phyloP scores from a whole-genome alignment of 2,113 vertebrate species.

The Asarcornis scutulata region DNA sequence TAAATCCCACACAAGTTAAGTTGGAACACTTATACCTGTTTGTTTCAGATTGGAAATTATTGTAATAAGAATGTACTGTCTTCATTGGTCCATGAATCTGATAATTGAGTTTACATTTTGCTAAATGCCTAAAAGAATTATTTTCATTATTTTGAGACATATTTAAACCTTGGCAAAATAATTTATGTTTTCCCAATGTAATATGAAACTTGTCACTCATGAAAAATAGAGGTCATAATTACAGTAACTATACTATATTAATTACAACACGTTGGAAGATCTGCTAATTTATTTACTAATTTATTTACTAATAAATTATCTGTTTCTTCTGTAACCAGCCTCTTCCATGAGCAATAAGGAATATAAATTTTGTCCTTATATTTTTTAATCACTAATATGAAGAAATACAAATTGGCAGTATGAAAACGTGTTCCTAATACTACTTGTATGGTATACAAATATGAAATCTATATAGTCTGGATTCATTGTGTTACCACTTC shows the following conservation, averaged over 20 bases:
- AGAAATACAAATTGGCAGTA: background rate
- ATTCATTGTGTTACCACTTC: background rate
- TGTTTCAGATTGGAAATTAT: background rate
- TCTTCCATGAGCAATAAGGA: background rate
- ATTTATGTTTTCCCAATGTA: background rate
- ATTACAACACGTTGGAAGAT: background rate
- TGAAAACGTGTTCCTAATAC: background rate
- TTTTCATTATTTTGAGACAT: background rate
- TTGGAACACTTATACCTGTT: background rate
- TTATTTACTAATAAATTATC: background rate
- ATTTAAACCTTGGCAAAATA: background rate
- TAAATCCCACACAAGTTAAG: background rate
- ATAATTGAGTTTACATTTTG: background rate
- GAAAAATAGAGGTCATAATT: background rate
- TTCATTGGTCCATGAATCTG: background rate
- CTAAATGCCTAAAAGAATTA: background rate
- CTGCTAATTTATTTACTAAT: background rate
- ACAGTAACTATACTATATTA: background rate
- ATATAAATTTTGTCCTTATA: background rate
- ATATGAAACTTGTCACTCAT: background rate
- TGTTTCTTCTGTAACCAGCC: background rate
- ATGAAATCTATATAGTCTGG: background rate
- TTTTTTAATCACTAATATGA: background rate
- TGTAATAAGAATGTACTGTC: background rate
- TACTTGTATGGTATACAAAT: background rate